A percentile compares a stretch with the other conserved stretches of the same genome.
phyloP scores from a whole-genome alignment of 1,140 invertebrate species.

The Drosophila truncata region DNA sequence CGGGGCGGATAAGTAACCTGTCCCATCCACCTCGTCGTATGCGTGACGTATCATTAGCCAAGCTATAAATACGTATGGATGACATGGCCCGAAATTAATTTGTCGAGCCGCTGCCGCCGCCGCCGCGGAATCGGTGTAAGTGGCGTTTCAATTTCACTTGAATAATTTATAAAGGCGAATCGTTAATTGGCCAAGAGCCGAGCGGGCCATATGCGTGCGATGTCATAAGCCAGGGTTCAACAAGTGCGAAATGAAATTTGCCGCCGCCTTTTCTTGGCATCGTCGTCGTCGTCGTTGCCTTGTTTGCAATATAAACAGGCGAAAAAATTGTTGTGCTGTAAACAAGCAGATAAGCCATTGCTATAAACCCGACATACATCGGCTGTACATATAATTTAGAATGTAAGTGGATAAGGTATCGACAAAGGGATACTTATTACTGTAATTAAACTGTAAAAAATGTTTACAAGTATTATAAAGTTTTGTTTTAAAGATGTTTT shows the following conservation, averaged over 20 bases:
- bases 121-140: constrained; percentile 25
- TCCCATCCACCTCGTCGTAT: constrained; percentile 37
- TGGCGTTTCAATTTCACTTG: constrained; percentile 67
- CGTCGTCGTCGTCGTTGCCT: constrained; percentile 17
- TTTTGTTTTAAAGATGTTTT: too few relatives aligned
- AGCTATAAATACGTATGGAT: constrained; percentile 24
- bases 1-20: constrained; percentile 52
- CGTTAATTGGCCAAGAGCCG: constrained; percentile 50
- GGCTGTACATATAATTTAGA: constrained; percentile 29
- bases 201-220: constrained; percentile 43
- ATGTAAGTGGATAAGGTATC: constrained; percentile 1
- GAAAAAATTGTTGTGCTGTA: constrained; percentile 67
- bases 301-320: constrained; percentile 69
- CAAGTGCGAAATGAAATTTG: constrained; percentile 78
- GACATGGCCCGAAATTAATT: constrained; percentile 60
- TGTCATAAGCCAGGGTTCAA: constrained; percentile 58
- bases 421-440: constrained; percentile 15
- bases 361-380: constrained; percentile 47
- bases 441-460: too few relatives aligned
- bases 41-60: constrained; percentile 60
- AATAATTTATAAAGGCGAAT: constrained; percentile 55
- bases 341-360: constrained; percentile 75
- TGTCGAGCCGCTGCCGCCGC: constrained; percentile 15
- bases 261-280: constrained; percentile 31
- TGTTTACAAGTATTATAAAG: too few relatives aligned